Conservation (phyloP, 2,113 vertebrate species). For the Rhabdornis inornatus region DNA sequence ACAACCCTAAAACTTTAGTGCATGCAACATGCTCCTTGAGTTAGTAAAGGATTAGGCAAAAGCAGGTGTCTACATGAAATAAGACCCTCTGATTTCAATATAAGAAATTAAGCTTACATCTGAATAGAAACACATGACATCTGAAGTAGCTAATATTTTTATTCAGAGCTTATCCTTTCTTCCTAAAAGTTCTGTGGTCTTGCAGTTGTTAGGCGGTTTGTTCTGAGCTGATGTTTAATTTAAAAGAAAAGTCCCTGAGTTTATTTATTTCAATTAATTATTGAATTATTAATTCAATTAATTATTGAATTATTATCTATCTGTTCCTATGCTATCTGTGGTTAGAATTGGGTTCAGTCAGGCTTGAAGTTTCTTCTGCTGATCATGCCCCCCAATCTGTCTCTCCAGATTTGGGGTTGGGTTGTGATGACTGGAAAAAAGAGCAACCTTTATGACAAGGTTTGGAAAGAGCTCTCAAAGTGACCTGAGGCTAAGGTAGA, state of each 20-base stretch:
- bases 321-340: not conserved
- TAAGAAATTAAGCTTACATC: not conserved
- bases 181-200: not conserved
- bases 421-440: not conserved
- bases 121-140: not conserved
- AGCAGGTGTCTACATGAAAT: not conserved
- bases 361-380: not conserved
- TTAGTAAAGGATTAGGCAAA: not conserved
- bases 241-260: not conserved
- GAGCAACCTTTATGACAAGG: not conserved
- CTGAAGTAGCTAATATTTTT: not conserved
- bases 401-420: not conserved
- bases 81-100: not conserved
- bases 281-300: not conserved
- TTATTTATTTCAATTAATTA: not conserved
- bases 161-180: not conserved
- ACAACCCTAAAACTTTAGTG: not conserved
- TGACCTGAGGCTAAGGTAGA: not conserved
- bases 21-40: not conserved
- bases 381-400: not conserved
- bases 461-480: not conserved
- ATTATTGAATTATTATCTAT: not conserved
- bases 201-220: not conserved
- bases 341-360: not conserved
- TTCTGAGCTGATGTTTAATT: not conserved